Percentiles rank a stretch among this genome's conserved stretches.
Conservation (phyloP, 2,888 invertebrate genomes). For the Epirrita christyi region DNA sequence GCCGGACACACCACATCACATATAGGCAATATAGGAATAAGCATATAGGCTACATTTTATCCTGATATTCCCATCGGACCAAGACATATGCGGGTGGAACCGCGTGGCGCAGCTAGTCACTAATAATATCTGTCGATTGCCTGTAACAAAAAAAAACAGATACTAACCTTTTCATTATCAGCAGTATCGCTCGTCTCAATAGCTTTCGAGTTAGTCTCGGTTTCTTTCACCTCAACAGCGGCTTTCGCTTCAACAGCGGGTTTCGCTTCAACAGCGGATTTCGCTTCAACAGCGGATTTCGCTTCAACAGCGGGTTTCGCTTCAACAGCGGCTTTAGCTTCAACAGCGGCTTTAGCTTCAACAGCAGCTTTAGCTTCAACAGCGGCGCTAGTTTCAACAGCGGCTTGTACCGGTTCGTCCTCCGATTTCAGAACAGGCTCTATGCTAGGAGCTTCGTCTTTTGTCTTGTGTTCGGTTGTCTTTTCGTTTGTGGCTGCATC, state of each 20-base stretch:
- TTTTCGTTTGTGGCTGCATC: constrained; percentile 38
- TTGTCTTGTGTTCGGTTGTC: constrained; percentile 34
- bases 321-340: not conserved
- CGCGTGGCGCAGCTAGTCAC: no score
- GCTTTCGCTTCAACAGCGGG: not conserved
- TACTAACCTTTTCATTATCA: constrained; percentile 10
- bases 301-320: not conserved
- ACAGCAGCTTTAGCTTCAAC: not conserved
- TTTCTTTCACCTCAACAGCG: not conserved
- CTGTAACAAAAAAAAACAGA: not conserved
- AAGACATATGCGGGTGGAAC: no score
- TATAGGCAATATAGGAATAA: no score
- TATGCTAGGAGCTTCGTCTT: constrained; percentile 65
- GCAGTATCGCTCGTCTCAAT: not conserved
- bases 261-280: not conserved
- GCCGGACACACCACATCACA: no score
- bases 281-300: not conserved
- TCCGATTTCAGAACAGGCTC: constrained; percentile 32
- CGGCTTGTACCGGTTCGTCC: not conserved
- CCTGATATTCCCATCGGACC: no score
- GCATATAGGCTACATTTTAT: no score
- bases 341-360: not conserved
- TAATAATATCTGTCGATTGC: not conserved
- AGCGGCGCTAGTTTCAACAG: not conserved
- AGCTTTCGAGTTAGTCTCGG: not conserved